Base-by-base conservation (phyloP, 1,140 invertebrate genomes). In the Drosophila jambulina region DNA sequence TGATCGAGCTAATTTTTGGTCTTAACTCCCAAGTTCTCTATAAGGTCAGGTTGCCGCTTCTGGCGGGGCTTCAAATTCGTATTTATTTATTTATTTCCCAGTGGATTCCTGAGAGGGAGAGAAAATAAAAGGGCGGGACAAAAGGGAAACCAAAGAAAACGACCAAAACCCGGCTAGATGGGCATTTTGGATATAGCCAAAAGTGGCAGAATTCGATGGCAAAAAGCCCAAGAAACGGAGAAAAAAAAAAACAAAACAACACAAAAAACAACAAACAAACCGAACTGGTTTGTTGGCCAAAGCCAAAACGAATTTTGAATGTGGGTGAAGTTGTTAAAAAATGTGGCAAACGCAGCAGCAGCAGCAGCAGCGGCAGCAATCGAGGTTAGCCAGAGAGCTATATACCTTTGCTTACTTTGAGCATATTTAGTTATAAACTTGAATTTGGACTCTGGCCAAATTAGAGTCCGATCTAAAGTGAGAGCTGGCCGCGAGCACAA, bases 251-350 rank as follows among this genome's bases (percentile, higher is more conserved):
- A 48, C 8, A 48, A 29, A 29, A 51, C 2, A 49, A 13, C 1
- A 23, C 2, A 46, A 80, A 76, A 59, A 42, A 67, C 54, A 68
- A 65, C 43, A 82, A 63, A 60, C 63, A 51, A 76, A 67, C 54
- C 72, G 84, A 87, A 87, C 83, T 83, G 83, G 80, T 83, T 87
- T 78, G 43, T 71, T 49, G 59, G 79, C 78, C 69, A 81, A 85
- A 85, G 84, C 84, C 85, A 87, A 87, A 87, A 82, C 84, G 80
- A 87, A 87, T 87, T 87, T 87, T 88, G 84, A 87, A 87, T 87
- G 84, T 87, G 84, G 84, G 84, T 87, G 84, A 87, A 87, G 84
- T 88, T 87, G 84, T 87, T 88, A 81, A 84, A 56, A 80, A 87
- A 83, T 80, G 84, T 88, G 80, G 84, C 84, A 88, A 87, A 87